These are phyloP conservation scores for Neopipo cinnamomea DNA, from an alignment of 2,113 vertebrate genomes.

Conservation along the genomic window DNA sequence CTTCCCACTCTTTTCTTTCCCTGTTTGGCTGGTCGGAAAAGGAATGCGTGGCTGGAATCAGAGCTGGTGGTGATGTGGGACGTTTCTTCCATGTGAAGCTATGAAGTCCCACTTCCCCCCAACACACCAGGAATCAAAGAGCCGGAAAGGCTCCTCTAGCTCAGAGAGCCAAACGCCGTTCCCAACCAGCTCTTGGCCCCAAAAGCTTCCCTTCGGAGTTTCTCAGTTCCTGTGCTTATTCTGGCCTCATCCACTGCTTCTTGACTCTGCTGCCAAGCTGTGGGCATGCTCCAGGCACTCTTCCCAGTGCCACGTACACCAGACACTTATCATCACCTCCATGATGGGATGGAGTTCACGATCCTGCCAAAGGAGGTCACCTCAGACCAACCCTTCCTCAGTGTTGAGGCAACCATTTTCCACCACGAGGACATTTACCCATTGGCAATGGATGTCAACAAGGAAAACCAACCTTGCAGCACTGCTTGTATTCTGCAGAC, in stretches of 20 bases:
- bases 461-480: rapidly evolving
- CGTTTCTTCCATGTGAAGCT: not conserved
- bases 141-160: not conserved
- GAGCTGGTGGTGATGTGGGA: not conserved
- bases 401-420: not conserved
- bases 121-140: not conserved
- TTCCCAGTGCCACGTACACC: not conserved
- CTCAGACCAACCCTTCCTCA: not conserved
- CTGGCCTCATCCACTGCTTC: not conserved
- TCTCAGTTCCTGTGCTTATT: slow-evolving; percentile 45
- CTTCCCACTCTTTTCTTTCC: not conserved
- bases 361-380: not conserved
- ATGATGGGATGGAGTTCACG: not conserved
- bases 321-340: not conserved
- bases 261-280: not conserved
- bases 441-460: not conserved
- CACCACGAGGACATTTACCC: not conserved
- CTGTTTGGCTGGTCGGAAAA: not conserved
- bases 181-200: not conserved
- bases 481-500: not conserved
- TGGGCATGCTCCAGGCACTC: not conserved
- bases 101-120: not conserved
- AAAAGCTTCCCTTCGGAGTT: not conserved
- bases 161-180: not conserved
- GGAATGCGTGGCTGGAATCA: not conserved